Base-by-base conservation (phyloP, 2,888 invertebrate species). In the Resseliella maxima region DNA sequence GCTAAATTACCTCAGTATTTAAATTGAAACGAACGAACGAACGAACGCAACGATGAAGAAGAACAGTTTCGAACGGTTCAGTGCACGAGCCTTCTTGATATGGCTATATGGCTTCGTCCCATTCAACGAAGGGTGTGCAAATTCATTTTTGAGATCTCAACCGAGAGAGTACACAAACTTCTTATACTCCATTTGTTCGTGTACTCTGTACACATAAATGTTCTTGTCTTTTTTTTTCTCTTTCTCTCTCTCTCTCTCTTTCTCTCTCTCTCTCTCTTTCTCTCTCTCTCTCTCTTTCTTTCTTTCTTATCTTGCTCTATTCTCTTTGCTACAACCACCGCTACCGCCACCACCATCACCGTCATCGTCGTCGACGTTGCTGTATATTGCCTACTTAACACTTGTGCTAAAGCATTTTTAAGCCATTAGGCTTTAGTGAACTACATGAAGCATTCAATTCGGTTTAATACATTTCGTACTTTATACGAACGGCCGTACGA, bases 341-440 rank as follows among this genome's bases (percentile, higher is more conserved):
- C n/a, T n/a, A n/a, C n/a, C n/a, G n/a, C n/a, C n/a, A n/a, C n/a
- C n/a, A n/a, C n/a, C n/a, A 41, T 41, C 5, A 8, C 12, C 41
- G 41, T 12, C 50, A 50, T 50, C 41, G 41, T 50, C 21, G 18
- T 12, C 50, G 3, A 21, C 50, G 21, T 50, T 50, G 50, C 50
- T 31, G 31, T 72, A 72, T 72, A 72, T 72, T 72, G 72, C 31
- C 72, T 72, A 72, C 35, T 72, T 72, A 72, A 72, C 72, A 72
- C 72, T 72, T 35, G 31, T 72, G 72, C 72, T 35, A 72, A 27
- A 72, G 35, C 31, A 72, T 72, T 72, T 72, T 72, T 72, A 72
- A 72, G 72, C 72, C 72, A 72, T 72, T 72, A 72, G 35, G 72
- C 72, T 72, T 72, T 72, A 72, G 72, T 72, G 72, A 72, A 72